Percentiles rank a stretch among this genome's conserved stretches.
phyloP scores from a whole-genome alignment of 2,797 vertebrate species.

The Acomys russatus region DNA sequence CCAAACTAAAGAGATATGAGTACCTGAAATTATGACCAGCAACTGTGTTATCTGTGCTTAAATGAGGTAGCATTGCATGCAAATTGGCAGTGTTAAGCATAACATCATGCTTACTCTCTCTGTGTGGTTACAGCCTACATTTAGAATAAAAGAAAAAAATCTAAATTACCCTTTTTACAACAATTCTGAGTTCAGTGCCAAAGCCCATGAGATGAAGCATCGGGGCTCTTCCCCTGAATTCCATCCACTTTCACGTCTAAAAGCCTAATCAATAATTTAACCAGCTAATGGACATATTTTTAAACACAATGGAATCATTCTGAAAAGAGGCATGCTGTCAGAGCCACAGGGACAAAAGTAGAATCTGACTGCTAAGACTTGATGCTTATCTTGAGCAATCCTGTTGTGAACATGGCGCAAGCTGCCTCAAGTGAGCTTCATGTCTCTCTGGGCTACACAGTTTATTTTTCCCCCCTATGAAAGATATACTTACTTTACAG shows the following conservation, averaged over 20 bases:
- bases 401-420: rapidly evolving
- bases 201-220: slow-evolving; percentile 17
- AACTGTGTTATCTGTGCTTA: background rate
- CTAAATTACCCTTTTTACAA: slow-evolving; percentile 71
- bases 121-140: slow-evolving; percentile 15
- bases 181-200: slow-evolving; percentile 34
- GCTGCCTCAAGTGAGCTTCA: rapidly evolving
- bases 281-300: slow-evolving; percentile 83
- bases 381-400: background rate
- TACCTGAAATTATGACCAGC: background rate
- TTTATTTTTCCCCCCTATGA: background rate
- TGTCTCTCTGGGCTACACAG: background rate
- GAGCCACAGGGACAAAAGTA: slow-evolving; percentile 18
- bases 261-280: slow-evolving; percentile 88
- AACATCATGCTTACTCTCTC: background rate
- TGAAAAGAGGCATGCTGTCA: background rate
- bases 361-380: slow-evolving; percentile 43
- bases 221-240: slow-evolving; percentile 2
- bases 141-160: slow-evolving; percentile 65
- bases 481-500: background rate
- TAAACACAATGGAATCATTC: slow-evolving; percentile 63
- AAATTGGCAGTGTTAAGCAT: background rate
- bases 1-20: background rate
- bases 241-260: slow-evolving; percentile 81
- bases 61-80: background rate